Percentiles rank a stretch among this genome's conserved stretches.
phyloP scores from a whole-genome alignment of 2,888 invertebrate genomes.

The Schizaphis graminum region DNA sequence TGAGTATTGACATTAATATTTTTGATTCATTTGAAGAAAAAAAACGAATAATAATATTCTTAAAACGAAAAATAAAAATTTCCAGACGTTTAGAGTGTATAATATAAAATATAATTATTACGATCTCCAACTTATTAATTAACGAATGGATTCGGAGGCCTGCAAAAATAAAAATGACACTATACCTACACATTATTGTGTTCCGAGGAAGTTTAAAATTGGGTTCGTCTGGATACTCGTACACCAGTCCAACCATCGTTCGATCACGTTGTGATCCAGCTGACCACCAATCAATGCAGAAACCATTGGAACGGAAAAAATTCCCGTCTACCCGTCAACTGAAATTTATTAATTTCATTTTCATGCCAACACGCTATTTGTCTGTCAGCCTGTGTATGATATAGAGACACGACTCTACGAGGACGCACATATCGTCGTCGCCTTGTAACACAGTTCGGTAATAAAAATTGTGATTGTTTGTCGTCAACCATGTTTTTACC shows the following conservation, averaged over 20 bases:
- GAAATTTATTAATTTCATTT: conserved; percentile 36
- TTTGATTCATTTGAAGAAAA: neutral
- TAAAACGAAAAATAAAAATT: neutral
- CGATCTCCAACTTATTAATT: neutral
- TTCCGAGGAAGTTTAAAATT: neutral
- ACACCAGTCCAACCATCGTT: neutral
- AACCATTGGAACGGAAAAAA: neutral
- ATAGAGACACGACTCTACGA: neutral
- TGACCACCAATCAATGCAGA: neutral
- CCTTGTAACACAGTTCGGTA: neutral
- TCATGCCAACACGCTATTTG: neutral
- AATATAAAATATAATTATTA: neutral
- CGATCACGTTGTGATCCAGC: neutral
- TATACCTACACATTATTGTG: neutral
- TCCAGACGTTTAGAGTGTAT: neutral
- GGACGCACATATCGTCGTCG: neutral
- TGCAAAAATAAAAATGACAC: neutral
- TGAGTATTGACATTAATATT: neutral
- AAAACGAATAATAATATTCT: neutral
- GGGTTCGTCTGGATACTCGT: neutral
- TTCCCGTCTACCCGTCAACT: conserved; percentile 24
- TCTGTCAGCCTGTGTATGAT: neutral
- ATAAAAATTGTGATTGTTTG: conserved; percentile 30
- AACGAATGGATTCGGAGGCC: neutral
- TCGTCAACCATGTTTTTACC: conserved; percentile 29